Base-by-base conservation (phyloP, 2,888 invertebrate species). In the Hydraecia micacea region DNA sequence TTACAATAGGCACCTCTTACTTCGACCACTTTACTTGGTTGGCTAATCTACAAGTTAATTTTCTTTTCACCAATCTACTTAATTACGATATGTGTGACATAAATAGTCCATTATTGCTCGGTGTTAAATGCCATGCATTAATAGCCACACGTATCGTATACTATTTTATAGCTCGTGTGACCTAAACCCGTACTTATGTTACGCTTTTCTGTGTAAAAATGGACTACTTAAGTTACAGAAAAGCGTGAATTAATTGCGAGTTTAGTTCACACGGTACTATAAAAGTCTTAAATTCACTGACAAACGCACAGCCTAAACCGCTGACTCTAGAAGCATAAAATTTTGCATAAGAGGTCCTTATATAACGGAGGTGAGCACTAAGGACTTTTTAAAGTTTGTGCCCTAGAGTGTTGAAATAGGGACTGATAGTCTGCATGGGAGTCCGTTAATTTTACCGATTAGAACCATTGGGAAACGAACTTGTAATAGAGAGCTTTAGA, bases 21-120 rank as follows among this genome's bases (percentile, higher is more conserved):
- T 78, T 67, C n/a, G 18, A 52, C 36, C 84, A 55, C 42, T 67
- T 60, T 36, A 79, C 36, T 80, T 67, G 79, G 46, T 79, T 80
- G 55, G 25, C 21, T 55, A n/a, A 46, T 62, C 52, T 46, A 62
- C 52, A 25, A 46, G 28, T 39, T 21, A n/a, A 63, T 46, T 36
- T 55, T 32, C 2, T 15, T 73, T 81, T 25, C 4, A 58, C 11
- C 2, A 52, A 49, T 39, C 6, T 42, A 39, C 1, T 15, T 39
- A 18, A 39, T 49, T 49, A 49, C 21, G 7, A 55, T 9, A 25
- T 25, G 52, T 25, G 52, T 55, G 25, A 55, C 25, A 3, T 4
- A 9, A 25, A 25, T 55, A n/a, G 25, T 55, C 4, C 55, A 55
- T 55, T 55, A 55, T 9, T 9, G 25, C 55, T 25, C 55, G 55